phyloP scores from a whole-genome alignment of 2,888 invertebrate species.

The Phortica magna region DNA sequence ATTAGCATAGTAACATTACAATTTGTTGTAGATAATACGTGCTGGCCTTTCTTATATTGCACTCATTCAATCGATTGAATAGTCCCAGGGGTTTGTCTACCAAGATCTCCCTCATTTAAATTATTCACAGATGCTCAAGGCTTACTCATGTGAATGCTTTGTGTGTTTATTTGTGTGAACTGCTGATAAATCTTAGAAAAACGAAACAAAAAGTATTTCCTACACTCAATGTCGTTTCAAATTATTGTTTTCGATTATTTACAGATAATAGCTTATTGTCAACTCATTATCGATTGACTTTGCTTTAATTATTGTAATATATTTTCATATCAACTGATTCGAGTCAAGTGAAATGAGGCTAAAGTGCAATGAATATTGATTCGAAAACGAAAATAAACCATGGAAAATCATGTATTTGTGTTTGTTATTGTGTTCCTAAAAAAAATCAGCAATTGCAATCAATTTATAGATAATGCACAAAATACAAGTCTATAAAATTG shows the following conservation, averaged over 20 bases:
- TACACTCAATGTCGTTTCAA: not conserved
- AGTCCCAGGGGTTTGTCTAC: not conserved
- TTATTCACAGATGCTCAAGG: not conserved
- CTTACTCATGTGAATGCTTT: not conserved
- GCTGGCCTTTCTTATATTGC: conserved; percentile 70
- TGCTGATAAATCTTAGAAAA: too few species aligned
- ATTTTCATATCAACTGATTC: not conserved
- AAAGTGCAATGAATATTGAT: not conserved
- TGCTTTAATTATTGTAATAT: not conserved
- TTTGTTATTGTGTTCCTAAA: not conserved
- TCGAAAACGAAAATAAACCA: not conserved
- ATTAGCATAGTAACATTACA: not conserved
- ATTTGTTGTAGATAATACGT: conserved; percentile 59
- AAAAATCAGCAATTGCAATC: not conserved
- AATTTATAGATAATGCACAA: not conserved
- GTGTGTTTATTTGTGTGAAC: too few species aligned
- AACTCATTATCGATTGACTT: not conserved
- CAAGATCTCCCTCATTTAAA: too few species aligned
- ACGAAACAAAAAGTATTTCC: too few species aligned
- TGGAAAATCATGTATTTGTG: not conserved
- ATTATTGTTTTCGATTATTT: not conserved
- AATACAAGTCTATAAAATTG: conserved; percentile 22
- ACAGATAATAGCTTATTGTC: conserved; percentile 3
- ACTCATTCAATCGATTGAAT: conserved; percentile 72
- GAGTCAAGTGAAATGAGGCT: not conserved